Evolutionary conservation across 2,113 vertebrate species (phyloP).

Genomic region (Ailuropoda melanoleuca): DNA sequence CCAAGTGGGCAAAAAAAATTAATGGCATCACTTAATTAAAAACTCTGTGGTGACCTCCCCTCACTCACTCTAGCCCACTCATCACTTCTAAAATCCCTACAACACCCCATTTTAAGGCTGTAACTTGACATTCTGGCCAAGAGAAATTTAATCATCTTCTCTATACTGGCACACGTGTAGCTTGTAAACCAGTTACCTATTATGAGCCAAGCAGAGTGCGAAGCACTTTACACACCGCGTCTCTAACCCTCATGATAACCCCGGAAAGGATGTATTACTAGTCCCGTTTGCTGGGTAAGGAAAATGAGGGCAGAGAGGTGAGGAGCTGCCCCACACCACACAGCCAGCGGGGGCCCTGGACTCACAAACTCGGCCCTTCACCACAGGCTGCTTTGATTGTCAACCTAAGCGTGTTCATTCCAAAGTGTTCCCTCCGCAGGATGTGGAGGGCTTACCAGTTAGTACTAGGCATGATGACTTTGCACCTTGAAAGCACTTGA

Average conservation of each 20-base stretch:
- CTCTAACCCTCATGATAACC: background rate
- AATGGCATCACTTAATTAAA: conserved; percentile 33
- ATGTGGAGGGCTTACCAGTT: background rate
- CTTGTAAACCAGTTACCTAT: background rate
- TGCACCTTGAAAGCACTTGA: conserved; percentile 40
- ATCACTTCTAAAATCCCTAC: background rate
- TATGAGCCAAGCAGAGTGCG: background rate
- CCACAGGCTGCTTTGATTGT: background rate
- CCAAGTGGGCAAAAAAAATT: conserved; percentile 43
- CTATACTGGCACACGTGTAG: background rate
- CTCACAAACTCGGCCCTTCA: background rate
- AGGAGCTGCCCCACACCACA: background rate
- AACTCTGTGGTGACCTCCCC: background rate
- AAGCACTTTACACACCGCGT: background rate
- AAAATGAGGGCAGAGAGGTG: background rate
- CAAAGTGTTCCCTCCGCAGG: background rate
- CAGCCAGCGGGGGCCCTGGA: background rate
- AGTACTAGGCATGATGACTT: conserved; percentile 38
- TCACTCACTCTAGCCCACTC: background rate
- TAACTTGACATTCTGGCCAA: background rate
- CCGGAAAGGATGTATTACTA: background rate
- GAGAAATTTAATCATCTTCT: background rate
- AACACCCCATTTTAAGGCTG: background rate
- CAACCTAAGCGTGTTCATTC: background rate
- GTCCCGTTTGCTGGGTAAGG: background rate